These are phyloP conservation scores for Crenuchus spilurus DNA, from an alignment of 2,797 vertebrate genomes.

Conservation along the genomic window DNA sequence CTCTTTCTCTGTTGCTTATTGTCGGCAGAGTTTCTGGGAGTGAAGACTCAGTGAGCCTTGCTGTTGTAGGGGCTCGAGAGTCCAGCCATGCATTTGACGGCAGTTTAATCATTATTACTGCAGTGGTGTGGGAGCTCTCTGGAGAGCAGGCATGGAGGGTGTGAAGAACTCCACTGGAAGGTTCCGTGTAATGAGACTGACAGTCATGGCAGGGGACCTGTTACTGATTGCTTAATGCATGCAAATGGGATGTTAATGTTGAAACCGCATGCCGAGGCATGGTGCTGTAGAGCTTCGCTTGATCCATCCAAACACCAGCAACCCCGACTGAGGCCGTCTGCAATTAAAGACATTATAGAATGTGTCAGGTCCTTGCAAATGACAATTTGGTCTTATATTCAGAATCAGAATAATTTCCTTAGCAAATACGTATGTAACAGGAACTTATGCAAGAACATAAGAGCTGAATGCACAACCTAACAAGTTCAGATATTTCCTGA, in stretches of 20 bases:
- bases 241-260: conserved; percentile 66
- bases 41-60: conserved; percentile 41
- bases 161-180: conserved; percentile 62
- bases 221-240: conserved; percentile 70
- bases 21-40: conserved; percentile 17
- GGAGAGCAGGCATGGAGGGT: conserved; percentile 49
- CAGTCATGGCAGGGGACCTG: conserved; percentile 63
- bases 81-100: conserved; percentile 68
- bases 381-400: background rate
- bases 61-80: conserved; percentile 50
- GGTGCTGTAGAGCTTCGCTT: conserved; percentile 24
- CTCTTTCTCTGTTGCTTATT: conserved; percentile 7
- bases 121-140: conserved; percentile 58
- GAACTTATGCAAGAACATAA: background rate
- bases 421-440: no score
- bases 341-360: conserved; percentile 37
- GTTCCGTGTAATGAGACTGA: conserved; percentile 66
- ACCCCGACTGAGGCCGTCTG: background rate
- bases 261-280: conserved; percentile 28
- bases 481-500: no score
- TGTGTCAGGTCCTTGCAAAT: conserved; percentile 24
- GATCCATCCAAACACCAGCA: conserved; percentile 24
- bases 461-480: no score
- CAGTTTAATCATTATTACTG: conserved; percentile 69
- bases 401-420: background rate